These are phyloP conservation scores for Pachyrhynchus sulphureomaculatus DNA, from an alignment of 1,140 invertebrate genomes.

Conservation along the genomic window DNA sequence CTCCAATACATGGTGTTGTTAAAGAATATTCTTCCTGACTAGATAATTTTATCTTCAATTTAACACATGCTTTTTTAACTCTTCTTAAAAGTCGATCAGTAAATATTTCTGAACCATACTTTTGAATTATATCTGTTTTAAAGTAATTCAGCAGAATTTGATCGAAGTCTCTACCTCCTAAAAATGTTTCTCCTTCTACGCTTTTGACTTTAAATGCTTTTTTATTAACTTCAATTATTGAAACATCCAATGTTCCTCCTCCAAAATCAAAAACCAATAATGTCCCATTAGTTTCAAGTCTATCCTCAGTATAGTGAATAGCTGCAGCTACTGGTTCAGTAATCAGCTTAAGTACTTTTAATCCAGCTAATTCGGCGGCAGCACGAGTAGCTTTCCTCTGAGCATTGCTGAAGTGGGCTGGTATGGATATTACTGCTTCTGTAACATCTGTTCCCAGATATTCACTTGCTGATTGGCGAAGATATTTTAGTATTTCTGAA, in stretches of 20 bases:
- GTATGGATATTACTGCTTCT: conserved; percentile 16
- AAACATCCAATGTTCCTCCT: conserved; percentile 78
- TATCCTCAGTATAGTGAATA: conserved; percentile 57
- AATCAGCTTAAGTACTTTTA: conserved; percentile 62
- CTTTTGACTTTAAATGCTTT: conserved; percentile 68
- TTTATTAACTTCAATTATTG: conserved; percentile 72
- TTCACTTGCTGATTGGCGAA: background rate
- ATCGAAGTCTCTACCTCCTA: conserved; percentile 74
- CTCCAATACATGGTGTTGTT: too few relatives aligned
- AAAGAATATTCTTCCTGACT: too few relatives aligned
- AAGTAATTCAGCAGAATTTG: conserved; percentile 52
- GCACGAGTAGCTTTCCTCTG: conserved; percentile 14
- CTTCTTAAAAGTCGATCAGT: background rate
- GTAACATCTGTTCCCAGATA: conserved; percentile 3
- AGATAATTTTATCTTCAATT: too few relatives aligned
- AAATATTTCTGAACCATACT: background rate
- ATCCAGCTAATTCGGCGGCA: conserved; percentile 54
- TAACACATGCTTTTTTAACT: conserved; percentile 32
- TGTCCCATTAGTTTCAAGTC: conserved; percentile 40
- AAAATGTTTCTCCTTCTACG: conserved; percentile 66
- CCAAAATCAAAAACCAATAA: conserved; percentile 64
- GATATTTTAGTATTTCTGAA: conserved; percentile 15
- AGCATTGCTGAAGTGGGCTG: conserved; percentile 21
- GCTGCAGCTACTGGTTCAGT: too few relatives aligned
- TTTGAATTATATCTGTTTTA: background rate